Evolutionary conservation across 2,113 vertebrate genomes (phyloP), one percentile per base, ranked within the genome.

Genomic region (Oncorhynchus masou): DNA sequence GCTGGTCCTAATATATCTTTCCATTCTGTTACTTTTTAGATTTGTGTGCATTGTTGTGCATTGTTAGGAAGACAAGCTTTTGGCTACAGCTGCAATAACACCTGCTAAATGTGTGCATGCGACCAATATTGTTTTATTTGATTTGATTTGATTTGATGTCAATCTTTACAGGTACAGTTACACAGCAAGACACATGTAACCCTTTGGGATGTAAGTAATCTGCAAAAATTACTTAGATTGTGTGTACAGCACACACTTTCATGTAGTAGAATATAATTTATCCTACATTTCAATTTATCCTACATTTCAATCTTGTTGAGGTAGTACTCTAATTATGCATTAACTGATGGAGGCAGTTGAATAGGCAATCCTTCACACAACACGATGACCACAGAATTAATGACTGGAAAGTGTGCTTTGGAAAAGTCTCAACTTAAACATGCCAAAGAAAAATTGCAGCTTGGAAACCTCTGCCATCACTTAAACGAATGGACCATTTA

Each of bases 361-460:
- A 74, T 45, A 77, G 77, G 80, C 71, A 5, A 84, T 76, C 59
- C 70, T 71, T 82, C 87, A 74, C 78, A 76, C 66, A 71, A 77
- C 77, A 82, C 62, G 71, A 11, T 12, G 39, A 81, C 70, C 79
- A 77, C 68, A 20, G 84, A 81, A 86, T 83, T 81, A 83, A 85
- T 72, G 80, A 83, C 77, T 86, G 88, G 85, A 91, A 91, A 83
- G 88, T 90, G 89, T 89, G 79, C 85, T 88, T 93, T 92, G 92
- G 91, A 93, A 87, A 84, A 19, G 69, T 59, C 80, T 91, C 90
- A 90, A 85, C 70, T 66, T 74, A 81, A 89, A 87, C 83, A 84
- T 68, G 77, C 83, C 82, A 71, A 74, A 85, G 84, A 74, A 84
- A 86, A 91, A 79, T 75, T 80, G 80, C 82, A 75, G 75, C 80